These are phyloP conservation scores for Teinopalpus imperialis DNA, from an alignment of 2,888 invertebrate species.

Conservation along the genomic window DNA sequence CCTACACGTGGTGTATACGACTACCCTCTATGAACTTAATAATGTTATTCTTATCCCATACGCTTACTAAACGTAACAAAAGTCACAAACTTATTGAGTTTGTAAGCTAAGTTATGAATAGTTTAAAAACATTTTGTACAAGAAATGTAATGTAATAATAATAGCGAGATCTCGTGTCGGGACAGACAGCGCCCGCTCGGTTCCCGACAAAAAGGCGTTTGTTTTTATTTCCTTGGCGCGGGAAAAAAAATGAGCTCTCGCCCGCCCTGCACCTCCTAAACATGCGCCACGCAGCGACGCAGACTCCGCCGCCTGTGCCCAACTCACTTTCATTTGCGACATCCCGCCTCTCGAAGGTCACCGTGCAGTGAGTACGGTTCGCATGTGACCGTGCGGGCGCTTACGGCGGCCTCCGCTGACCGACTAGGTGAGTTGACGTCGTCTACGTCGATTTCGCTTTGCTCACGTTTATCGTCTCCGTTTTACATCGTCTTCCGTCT, in stretches of 20 bases:
- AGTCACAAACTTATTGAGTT: neutral
- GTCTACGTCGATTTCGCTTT: constrained; percentile 52
- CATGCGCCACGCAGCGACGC: constrained; percentile 83
- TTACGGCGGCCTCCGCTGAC: constrained; percentile 70
- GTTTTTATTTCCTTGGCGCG: constrained; percentile 81
- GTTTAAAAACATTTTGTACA: too few relatives aligned
- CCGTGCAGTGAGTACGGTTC: constrained; percentile 55
- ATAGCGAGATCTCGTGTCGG: constrained; percentile 24
- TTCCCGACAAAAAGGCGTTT: constrained; percentile 76
- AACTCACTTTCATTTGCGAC: constrained; percentile 82
- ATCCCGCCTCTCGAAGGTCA: constrained; percentile 80
- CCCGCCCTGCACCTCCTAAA: constrained; percentile 81
- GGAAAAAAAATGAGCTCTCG: constrained; percentile 70
- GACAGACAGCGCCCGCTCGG: constrained; percentile 48
- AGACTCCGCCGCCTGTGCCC: constrained; percentile 75
- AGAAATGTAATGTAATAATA: constrained; percentile 5
- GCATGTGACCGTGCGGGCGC: constrained; percentile 54
- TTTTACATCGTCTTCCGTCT: constrained; percentile 67
- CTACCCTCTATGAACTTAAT: constrained; percentile 47
- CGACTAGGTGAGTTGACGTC: constrained; percentile 69
- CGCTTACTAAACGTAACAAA: constrained; percentile 29
- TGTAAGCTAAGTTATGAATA: too few relatives aligned
- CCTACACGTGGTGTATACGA: constrained; percentile 60
- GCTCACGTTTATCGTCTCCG: constrained; percentile 68
- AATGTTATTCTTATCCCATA: neutral